Evolutionary conservation across 2,113 vertebrate species (phyloP), one percentile per base, ranked within the genome.

Genomic region (Hyla sarda): DNA sequence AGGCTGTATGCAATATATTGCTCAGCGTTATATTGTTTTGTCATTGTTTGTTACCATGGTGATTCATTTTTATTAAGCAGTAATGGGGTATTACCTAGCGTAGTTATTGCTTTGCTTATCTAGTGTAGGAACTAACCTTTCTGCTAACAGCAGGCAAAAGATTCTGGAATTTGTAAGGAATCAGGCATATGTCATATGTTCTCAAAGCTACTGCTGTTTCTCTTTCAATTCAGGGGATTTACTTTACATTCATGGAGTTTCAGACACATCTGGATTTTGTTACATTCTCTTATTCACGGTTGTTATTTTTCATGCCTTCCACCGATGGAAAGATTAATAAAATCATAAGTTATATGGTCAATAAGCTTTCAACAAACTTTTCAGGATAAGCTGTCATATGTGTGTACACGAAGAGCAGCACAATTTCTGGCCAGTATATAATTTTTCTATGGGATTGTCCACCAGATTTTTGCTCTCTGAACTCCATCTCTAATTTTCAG

Each of bases 11-110:
- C 60, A 65, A 30, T 30, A 10, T 9, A 72, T 25, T 76, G 23
- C 45, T 14, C 45, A 30, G 47, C 17, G 45, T 19, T 75, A 75
- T 75, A 50, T 30, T 19, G 48, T 54, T 54, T 48, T 77, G 11
- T 74, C 41, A 77, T 16, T 32, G 14, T 79, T 58, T 37, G 76
- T 79, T 37, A 60, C 52, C 32, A 58, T 23, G 50, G 52, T 58
- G 76, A 58, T 80, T 41, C 16, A 21, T 52, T 77, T 21, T 32
- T 30, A 52, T 60, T 80, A 25, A 25, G 25, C 28, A 77, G 25
- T 32, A 54, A 34, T 9, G 7, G 0, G 6, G 47, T 77, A 77
- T 54, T 77, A 77, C 14, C 12, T 50, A 37, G 8, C 56, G 54
- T 58, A 58, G 13, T 62, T 80, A 25, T 47, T 62, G 58, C 56